phyloP scores from a whole-genome alignment of 2,113 vertebrate species.

The Cyanistes caeruleus region DNA sequence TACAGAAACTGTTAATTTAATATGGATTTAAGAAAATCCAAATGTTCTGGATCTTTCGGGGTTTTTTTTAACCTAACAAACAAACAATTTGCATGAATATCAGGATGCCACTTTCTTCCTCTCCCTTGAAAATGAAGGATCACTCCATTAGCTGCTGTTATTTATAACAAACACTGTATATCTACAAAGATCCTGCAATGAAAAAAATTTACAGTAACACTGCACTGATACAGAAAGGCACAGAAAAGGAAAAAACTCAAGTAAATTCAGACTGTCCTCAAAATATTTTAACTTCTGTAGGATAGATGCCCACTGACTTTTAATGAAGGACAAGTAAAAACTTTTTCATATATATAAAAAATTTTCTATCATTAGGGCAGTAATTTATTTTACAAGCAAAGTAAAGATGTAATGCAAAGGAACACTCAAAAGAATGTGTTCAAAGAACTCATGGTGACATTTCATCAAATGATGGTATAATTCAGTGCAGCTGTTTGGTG shows the following conservation, averaged over 20 bases:
- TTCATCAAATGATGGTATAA: background rate
- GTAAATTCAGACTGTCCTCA: background rate
- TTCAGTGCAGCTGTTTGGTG: background rate
- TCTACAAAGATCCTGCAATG: constrained; percentile 28
- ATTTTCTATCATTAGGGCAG: background rate
- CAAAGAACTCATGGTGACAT: background rate
- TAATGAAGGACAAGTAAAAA: background rate
- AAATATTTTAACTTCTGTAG: background rate
- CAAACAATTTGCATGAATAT: background rate
- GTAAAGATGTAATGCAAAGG: background rate
- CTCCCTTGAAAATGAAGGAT: background rate
- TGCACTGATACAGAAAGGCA: background rate
- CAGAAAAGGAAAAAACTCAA: background rate
- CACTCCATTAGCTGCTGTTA: background rate
- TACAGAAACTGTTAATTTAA: background rate
- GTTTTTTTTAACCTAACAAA: background rate
- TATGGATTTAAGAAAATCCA: background rate
- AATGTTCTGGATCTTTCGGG: background rate
- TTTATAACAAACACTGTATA: constrained; percentile 2
- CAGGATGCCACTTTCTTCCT: background rate
- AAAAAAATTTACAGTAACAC: background rate
- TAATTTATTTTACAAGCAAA: background rate
- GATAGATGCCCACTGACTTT: background rate
- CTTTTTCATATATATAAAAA: background rate
- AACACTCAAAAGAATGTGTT: background rate